Conservation (phyloP, 2,113 vertebrate genomes). For the Donacobius atricapilla region DNA sequence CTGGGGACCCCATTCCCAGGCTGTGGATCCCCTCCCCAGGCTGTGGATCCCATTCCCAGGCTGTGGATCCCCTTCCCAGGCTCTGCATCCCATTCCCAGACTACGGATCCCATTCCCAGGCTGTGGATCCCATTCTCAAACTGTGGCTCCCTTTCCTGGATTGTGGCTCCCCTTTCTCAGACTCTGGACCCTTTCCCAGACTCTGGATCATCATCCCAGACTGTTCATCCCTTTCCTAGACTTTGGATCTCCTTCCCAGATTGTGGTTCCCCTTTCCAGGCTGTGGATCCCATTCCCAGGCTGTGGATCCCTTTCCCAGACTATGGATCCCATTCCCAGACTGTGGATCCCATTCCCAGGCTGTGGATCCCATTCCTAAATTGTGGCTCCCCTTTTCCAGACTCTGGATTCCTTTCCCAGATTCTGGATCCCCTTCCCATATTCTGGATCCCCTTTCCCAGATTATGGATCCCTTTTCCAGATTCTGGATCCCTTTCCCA, state of each 20-base stretch:
- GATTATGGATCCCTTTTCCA: neutral
- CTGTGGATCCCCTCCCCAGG: too few species aligned
- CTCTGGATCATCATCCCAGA: too few species aligned
- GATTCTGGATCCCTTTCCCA: neutral
- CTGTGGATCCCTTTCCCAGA: rapidly evolving
- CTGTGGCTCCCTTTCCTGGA: neutral
- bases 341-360: neutral
- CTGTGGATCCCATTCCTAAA: neutral
- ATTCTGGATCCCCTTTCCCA: rapidly evolving
- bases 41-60: too few species aligned
- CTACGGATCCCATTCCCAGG: neutral
- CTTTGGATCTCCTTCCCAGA: neutral
- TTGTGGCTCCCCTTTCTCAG: neutral
- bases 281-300: rapidly evolving
- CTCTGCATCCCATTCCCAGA: too few species aligned
- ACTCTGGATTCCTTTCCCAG: rapidly evolving
- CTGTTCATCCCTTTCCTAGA: rapidly evolving
- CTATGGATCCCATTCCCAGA: rapidly evolving
- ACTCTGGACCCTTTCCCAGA: rapidly evolving
- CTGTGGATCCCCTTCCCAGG: too few species aligned
- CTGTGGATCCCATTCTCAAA: neutral
- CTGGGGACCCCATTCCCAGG: neutral
- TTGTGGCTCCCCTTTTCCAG: rapidly evolving
- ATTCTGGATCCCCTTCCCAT: rapidly evolving
- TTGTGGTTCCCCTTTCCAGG: neutral